These are phyloP conservation scores for Pseudomyrmex cubaensis DNA, from an alignment of 1,140 invertebrate species.

Conservation along the genomic window DNA sequence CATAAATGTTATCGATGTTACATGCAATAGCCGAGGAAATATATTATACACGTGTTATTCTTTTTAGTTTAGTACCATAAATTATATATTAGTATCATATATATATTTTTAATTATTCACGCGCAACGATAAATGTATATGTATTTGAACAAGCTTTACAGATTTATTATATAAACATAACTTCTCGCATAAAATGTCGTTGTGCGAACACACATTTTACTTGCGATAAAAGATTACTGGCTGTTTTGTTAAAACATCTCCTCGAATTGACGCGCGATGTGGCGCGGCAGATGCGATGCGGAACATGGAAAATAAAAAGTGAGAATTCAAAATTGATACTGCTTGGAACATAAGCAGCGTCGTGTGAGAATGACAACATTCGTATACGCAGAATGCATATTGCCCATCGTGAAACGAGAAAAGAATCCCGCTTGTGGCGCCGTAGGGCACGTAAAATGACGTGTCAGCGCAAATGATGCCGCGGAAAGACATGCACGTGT, in stretches of 20 bases:
- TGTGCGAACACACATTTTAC: background rate
- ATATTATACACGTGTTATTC: conserved; percentile 3
- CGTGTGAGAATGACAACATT: conserved; percentile 25
- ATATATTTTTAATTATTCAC: background rate
- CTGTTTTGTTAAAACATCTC: conserved; percentile 16
- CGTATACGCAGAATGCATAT: background rate
- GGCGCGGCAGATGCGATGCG: background rate
- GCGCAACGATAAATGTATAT: conserved; percentile 7
- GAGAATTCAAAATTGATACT: conserved; percentile 3
- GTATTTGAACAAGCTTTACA: background rate
- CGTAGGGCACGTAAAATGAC: conserved; percentile 6
- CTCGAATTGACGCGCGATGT: background rate
- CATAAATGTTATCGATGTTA: conserved; percentile 7
- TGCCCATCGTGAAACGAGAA: background rate
- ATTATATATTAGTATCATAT: background rate
- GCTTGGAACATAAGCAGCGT: background rate
- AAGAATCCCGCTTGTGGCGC: background rate
- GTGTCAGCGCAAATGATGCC: conserved; percentile 25
- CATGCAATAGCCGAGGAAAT: background rate
- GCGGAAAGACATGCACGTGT: background rate
- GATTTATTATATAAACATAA: conserved; percentile 13
- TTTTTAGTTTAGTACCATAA: conserved; percentile 5
- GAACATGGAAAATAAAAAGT: background rate
- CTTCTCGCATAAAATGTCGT: background rate
- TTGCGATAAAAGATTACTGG: conserved; percentile 3